These are phyloP conservation scores for Phrynocephalus vlangalii DNA, from an alignment of 2,797 vertebrate genomes.

Conservation along the genomic window DNA sequence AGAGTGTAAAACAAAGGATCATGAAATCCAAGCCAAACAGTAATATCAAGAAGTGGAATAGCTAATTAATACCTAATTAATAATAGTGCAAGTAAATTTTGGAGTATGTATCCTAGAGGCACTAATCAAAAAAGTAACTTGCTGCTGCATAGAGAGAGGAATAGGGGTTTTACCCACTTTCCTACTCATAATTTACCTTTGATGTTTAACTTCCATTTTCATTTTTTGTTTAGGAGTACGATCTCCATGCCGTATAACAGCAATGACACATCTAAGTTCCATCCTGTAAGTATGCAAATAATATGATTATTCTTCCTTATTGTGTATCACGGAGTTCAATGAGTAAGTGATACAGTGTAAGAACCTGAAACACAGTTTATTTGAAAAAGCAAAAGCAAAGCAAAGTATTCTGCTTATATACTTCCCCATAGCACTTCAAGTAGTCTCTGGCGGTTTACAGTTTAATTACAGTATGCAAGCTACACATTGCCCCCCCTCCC, in stretches of 20 bases:
- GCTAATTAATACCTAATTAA: neutral
- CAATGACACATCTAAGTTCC: conserved; percentile 91
- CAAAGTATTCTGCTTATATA: no score
- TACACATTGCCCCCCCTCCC: no score
- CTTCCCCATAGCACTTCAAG: no score
- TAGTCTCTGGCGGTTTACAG: no score
- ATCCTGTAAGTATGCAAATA: conserved; percentile 80
- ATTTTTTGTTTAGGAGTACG: conserved; percentile 92
- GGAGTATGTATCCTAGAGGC: neutral
- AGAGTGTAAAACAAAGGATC: neutral
- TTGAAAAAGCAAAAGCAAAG: no score
- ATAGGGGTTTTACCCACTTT: neutral
- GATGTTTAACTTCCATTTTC: conserved; percentile 94
- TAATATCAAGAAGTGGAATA: neutral
- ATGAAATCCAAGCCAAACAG: neutral
- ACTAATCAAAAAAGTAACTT: neutral
- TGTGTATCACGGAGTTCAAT: neutral
- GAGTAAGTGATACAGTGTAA: neutral
- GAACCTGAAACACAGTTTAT: neutral
- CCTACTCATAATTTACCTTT: conserved; percentile 76
- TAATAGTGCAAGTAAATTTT: neutral
- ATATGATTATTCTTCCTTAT: conserved; percentile 35
- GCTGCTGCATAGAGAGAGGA: neutral
- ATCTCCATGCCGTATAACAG: conserved; percentile 90
- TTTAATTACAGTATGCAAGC: no score